phyloP scores from a whole-genome alignment of 2,797 vertebrate genomes.

The Heliangelus exortis region DNA sequence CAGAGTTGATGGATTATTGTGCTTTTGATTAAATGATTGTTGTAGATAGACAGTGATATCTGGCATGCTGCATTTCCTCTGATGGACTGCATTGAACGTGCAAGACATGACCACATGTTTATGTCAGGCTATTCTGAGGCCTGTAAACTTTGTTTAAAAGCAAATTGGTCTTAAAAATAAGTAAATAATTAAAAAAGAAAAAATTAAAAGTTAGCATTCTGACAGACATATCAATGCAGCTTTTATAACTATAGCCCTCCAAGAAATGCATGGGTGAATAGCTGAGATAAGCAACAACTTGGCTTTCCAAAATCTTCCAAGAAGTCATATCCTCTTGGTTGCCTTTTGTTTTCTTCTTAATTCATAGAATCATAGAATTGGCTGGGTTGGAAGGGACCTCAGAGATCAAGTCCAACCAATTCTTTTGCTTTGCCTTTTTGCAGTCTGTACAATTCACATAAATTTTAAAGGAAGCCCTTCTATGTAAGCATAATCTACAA shows the following conservation, averaged over 20 bases:
- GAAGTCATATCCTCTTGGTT: background rate
- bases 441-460: background rate
- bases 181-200: background rate
- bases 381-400: no score
- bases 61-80: background rate
- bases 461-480: background rate
- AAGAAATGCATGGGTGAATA: background rate
- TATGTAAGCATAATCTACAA: background rate
- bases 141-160: background rate
- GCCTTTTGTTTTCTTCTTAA: background rate
- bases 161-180: background rate
- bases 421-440: background rate
- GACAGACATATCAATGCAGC: background rate
- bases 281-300: background rate
- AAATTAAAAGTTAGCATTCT: background rate
- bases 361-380: no score
- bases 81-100: background rate
- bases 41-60: background rate
- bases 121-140: background rate
- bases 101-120: background rate
- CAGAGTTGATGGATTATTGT: background rate
- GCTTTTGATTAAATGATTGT: constrained; percentile 42
- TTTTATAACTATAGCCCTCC: background rate
- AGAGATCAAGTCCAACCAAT: no score
- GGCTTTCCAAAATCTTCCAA: background rate